These are phyloP conservation scores for Myocastor coypus DNA, from an alignment of 2,113 vertebrate species.

Conservation along the genomic window DNA sequence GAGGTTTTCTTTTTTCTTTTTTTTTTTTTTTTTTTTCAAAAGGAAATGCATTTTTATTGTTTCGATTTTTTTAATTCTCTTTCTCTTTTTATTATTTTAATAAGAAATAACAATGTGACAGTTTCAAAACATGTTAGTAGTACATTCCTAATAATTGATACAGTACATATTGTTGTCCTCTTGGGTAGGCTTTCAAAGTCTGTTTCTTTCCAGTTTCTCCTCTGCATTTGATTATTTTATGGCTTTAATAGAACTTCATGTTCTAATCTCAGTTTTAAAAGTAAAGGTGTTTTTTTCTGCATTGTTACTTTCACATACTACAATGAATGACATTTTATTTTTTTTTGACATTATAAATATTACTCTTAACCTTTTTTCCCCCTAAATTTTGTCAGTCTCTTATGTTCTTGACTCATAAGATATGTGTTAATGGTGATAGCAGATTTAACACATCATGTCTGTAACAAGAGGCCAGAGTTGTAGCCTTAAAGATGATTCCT, in stretches of 20 bases:
- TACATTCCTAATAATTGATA: no score
- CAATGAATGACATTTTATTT: conserved; percentile 26
- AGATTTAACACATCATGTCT: conserved; percentile 47
- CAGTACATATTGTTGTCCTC: no score
- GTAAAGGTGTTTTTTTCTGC: not conserved
- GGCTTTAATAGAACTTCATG: not conserved
- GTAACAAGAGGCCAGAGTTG: not conserved
- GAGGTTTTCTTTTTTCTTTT: no score
- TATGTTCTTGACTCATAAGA: conserved; percentile 34
- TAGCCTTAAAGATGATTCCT: conserved; percentile 17
- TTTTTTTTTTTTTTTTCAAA: no score
- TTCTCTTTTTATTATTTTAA: no score
- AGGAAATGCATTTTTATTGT: not conserved
- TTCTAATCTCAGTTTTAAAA: conserved; percentile 59
- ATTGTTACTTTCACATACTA: conserved; percentile 37
- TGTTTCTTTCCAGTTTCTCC: conserved; percentile 1
- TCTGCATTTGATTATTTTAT: conserved; percentile 16
- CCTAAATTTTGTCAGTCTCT: not conserved
- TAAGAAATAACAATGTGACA: no score
- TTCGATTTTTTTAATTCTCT: no score
- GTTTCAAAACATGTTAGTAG: no score
- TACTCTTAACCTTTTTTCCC: not conserved
- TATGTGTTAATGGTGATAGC: conserved; percentile 21
- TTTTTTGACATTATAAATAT: conserved; percentile 1
- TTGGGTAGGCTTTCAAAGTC: conserved; percentile 6